Evolutionary conservation across 2,797 vertebrate species (phyloP).

Genomic region (Muscicapa striata): DNA sequence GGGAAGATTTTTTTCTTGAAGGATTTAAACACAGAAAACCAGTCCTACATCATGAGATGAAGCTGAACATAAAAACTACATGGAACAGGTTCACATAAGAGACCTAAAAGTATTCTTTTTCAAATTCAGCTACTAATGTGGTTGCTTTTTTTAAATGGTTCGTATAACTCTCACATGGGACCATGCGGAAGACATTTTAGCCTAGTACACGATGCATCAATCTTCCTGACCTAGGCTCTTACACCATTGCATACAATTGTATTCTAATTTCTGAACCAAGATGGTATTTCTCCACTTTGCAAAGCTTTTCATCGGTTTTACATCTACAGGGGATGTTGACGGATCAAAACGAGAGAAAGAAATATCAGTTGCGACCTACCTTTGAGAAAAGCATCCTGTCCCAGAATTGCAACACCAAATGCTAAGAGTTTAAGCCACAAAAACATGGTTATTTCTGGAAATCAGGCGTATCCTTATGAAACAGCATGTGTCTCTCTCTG

Average conservation of each 20-base stretch:
- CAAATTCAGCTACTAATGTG: neutral
- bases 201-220: neutral
- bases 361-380: constrained; percentile 66
- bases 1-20: neutral
- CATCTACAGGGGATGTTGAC: neutral
- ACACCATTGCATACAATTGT: neutral
- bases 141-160: neutral
- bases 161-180: fast-evolving
- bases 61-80: neutral
- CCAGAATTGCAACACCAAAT: constrained; percentile 76
- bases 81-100: neutral
- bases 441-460: constrained; percentile 85
- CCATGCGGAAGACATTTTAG: neutral
- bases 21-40: neutral
- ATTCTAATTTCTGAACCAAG: neutral
- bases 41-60: neutral
- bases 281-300: neutral
- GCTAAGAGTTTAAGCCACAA: constrained; percentile 80
- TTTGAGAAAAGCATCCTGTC: constrained; percentile 43
- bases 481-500: constrained; percentile 81
- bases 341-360: neutral
- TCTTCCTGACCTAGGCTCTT: neutral
- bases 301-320: neutral
- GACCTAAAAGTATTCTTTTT: neutral
- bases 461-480: constrained; percentile 72